Base-by-base conservation (phyloP, 2,888 invertebrate species). In the Trisateles emortualis region DNA sequence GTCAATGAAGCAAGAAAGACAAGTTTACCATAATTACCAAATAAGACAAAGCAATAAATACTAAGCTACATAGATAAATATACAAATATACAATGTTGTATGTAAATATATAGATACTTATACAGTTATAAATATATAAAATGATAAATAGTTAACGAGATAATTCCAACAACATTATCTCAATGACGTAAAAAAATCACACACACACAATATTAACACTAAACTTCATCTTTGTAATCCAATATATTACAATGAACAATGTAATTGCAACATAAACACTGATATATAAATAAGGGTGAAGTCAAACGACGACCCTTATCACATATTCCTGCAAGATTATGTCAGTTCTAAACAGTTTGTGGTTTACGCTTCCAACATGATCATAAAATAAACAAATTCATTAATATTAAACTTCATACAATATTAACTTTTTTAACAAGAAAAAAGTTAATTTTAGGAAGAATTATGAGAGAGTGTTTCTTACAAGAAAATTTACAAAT, bases 301-400 rank as follows among this genome's bases (percentile, higher is more conserved):
- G 32, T 33, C 43, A 19, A 32, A 43, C 43, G 13, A 22, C 32
- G 30, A 46, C 26, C 50, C 42, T 35, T 40, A 22, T 50, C 44
- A 44, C 19, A 10, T 26, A 44, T n/a, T 24, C 24, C 14, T 17
- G 33, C 19, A 24, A 14, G 32, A 44, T 44, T 8, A 35, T 24
- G 35, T 44, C 35, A 8, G 32, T 4, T 32, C 43, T 17, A 32
- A 30, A 33, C 30, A 30, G 22, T 35, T 19, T 35, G 17, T 14
- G 44, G 32, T 44, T 33, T n/a, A 24, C 9, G 17, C 17, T 9
- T 33, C 43, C 43, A 43, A 42, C 19, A 29, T 11, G 29, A 11
- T 16, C n/a, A 10, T 44, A 24, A 17, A 4, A n/a, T 35, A 24
- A 44, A 16, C 33, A n/a, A 32, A 19, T 29, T 29, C 1, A n/a